Conservation (phyloP, 2,113 vertebrate species). For the Coturnix japonica region DNA sequence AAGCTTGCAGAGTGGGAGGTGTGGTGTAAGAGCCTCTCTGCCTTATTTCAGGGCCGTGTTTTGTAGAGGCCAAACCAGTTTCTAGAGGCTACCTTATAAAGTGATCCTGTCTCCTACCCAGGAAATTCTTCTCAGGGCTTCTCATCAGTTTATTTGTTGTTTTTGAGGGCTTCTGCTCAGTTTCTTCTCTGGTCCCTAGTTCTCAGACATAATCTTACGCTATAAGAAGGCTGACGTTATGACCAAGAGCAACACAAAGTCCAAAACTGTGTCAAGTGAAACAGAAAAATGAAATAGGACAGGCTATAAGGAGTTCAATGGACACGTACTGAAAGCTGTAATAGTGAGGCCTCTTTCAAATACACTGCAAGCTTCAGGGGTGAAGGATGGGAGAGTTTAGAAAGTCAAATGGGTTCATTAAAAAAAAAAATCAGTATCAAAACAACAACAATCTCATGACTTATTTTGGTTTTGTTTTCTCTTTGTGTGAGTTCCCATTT, state of each 20-base stretch:
- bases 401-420: neutral
- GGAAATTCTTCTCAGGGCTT: neutral
- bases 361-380: neutral
- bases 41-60: neutral
- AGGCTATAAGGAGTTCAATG: neutral
- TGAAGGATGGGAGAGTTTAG: neutral
- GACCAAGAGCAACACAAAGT: neutral
- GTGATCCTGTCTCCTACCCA: neutral
- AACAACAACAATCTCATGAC: neutral
- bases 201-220: neutral
- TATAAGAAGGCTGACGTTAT: neutral
- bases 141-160: neutral
- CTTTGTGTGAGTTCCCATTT: neutral
- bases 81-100: neutral
- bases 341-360: neutral
- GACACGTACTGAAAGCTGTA: neutral
- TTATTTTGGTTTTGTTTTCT: neutral
- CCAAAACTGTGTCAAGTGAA: neutral
- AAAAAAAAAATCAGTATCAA: neutral
- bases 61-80: neutral
- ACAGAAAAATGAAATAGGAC: neutral
- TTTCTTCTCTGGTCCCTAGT: neutral
- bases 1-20: neutral
- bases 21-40: accelerated
- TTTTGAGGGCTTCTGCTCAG: neutral